Conservation (phyloP, 2,113 vertebrate species). For the Anoura caudifer region DNA sequence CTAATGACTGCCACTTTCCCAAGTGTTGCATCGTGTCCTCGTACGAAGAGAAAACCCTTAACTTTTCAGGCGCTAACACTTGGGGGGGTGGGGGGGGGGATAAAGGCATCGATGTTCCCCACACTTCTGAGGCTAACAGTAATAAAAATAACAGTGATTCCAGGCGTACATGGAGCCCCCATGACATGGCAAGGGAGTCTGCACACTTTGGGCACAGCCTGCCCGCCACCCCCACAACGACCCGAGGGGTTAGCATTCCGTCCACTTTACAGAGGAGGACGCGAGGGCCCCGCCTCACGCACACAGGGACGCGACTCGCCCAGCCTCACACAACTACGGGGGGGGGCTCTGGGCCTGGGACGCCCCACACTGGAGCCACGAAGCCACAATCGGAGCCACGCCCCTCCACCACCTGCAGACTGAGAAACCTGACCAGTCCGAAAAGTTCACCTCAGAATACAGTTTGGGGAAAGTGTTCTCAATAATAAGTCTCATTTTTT, state of each 20-base stretch:
- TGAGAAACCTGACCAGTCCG: background rate
- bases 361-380: background rate
- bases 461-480: background rate
- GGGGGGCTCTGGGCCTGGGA: background rate
- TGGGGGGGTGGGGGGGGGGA: background rate
- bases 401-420: background rate
- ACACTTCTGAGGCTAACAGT: background rate
- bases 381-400: too few species aligned
- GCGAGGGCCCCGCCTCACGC: background rate
- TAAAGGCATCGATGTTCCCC: background rate
- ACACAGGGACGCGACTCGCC: too few species aligned
- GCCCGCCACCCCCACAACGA: accelerated
- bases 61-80: background rate
- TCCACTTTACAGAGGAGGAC: background rate
- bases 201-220: accelerated
- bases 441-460: background rate
- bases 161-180: background rate
- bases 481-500: background rate
- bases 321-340: too few species aligned
- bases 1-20: too few species aligned
- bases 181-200: background rate
- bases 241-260: too few species aligned
- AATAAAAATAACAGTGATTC: background rate
- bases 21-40: too few species aligned
- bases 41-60: background rate